These are phyloP conservation scores for Anoplopoma fimbria DNA, from an alignment of 2,113 vertebrate species.

Conservation along the genomic window DNA sequence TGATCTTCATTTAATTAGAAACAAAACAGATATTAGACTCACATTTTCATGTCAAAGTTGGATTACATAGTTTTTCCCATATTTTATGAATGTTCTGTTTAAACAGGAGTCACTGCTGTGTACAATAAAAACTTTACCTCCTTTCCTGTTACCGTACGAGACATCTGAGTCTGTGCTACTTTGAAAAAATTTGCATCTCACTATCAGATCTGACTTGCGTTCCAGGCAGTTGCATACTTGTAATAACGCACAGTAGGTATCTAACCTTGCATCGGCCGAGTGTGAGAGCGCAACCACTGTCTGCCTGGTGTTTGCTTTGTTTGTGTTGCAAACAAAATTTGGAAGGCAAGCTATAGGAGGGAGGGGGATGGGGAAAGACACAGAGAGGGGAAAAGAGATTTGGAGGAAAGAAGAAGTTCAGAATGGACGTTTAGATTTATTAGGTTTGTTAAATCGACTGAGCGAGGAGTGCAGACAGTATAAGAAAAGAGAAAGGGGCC, in stretches of 20 bases:
- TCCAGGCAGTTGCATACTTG: not conserved
- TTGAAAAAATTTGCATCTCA: constrained; percentile 4
- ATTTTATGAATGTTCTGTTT: not conserved
- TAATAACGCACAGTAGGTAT: not conserved
- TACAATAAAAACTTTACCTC: not conserved
- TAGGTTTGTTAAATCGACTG: constrained; percentile 2
- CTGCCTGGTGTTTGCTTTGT: not conserved
- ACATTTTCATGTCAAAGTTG: not conserved
- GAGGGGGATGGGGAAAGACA: not conserved
- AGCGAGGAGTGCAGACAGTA: not conserved
- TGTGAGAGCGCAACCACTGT: not conserved
- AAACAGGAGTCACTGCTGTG: not conserved
- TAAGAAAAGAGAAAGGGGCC: not conserved
- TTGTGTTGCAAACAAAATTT: constrained; percentile 14
- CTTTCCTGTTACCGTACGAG: not conserved
- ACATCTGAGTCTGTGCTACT: constrained; percentile 5
- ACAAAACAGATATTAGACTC: constrained; percentile 11
- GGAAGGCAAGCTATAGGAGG: not conserved
- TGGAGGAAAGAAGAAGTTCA: not conserved
- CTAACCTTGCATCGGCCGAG: not conserved
- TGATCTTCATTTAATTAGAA: constrained; percentile 29
- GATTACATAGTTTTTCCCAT: not conserved
- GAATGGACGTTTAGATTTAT: not conserved
- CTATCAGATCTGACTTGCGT: constrained; percentile 3
- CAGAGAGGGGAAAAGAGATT: not conserved